Percentiles rank a stretch among this genome's conserved stretches.
phyloP scores from a whole-genome alignment of 2,113 vertebrate species.

The Fulica atra region DNA sequence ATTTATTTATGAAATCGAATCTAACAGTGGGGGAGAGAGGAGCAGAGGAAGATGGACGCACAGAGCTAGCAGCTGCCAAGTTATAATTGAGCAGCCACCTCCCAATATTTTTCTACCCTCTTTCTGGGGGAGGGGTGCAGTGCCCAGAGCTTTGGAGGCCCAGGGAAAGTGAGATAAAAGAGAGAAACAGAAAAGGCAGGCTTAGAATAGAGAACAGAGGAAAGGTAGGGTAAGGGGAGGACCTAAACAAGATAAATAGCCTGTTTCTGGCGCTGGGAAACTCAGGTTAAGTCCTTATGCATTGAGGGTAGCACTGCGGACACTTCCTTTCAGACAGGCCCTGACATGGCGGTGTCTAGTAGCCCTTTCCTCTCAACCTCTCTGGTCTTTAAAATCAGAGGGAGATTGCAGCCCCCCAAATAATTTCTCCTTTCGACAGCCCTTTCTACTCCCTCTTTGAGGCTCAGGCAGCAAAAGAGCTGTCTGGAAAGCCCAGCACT shows the following conservation, averaged over 20 bases:
- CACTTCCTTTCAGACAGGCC: background rate
- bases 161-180: background rate
- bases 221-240: background rate
- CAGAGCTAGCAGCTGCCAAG: constrained; percentile 22
- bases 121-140: background rate
- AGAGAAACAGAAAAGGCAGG: background rate
- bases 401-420: background rate
- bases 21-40: constrained; percentile 67
- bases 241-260: background rate
- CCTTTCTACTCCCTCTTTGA: background rate
- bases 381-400: background rate
- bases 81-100: constrained; percentile 22
- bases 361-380: background rate
- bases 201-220: background rate
- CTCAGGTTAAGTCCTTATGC: background rate
- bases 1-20: constrained; percentile 65
- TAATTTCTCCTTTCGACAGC: background rate
- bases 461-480: background rate
- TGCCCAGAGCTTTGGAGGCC: background rate
- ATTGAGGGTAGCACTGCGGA: background rate
- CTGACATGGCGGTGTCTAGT: background rate
- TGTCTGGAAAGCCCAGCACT: background rate
- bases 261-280: background rate
- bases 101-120: background rate
- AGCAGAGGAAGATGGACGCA: constrained; percentile 21